Percentiles rank a stretch among this genome's conserved stretches.
These are phyloP conservation scores for Coleophora deauratella DNA, from an alignment of 2,888 invertebrate genomes.

Conservation along the genomic window DNA sequence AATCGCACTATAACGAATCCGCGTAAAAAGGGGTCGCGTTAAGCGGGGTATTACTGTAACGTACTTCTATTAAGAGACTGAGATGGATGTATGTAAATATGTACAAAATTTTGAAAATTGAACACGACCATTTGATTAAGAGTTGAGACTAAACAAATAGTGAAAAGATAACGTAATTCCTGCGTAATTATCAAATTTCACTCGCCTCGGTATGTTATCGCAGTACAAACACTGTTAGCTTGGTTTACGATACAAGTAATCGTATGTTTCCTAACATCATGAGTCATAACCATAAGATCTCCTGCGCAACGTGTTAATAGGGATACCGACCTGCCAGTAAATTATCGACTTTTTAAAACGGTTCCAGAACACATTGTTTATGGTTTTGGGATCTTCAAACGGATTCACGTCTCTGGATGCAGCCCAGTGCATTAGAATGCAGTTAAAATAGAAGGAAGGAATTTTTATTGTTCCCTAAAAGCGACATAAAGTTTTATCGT, in stretches of 20 bases:
- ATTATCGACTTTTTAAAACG: conserved; percentile 28
- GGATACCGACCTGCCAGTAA: conserved; percentile 22
- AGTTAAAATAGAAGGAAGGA: conserved; percentile 49
- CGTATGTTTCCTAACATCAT: conserved; percentile 40
- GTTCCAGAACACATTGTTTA: conserved; percentile 29
- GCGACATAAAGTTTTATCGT: conserved; percentile 53
- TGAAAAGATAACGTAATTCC: conserved; percentile 52
- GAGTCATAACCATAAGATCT: conserved; percentile 16
- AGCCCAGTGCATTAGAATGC: conserved; percentile 41
- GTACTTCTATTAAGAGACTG: too few species aligned
- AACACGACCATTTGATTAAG: too few species aligned
- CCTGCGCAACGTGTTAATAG: conserved; percentile 30
- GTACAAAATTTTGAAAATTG: too few species aligned
- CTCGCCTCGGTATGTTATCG: conserved; percentile 55
- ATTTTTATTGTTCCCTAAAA: conserved; percentile 56
- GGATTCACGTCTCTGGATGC: conserved; percentile 33
- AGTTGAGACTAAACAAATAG: too few species aligned
- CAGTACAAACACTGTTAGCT: conserved; percentile 57
- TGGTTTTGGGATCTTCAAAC: conserved; percentile 35
- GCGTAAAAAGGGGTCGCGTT: too few species aligned
- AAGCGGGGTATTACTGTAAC: too few species aligned
- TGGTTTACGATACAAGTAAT: conserved; percentile 33
- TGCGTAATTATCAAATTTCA: conserved; percentile 66
- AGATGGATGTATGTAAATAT: too few species aligned
- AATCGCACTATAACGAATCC: too few species aligned